Conservation (phyloP, 2,113 vertebrate species). For the Neotoma lepida region DNA sequence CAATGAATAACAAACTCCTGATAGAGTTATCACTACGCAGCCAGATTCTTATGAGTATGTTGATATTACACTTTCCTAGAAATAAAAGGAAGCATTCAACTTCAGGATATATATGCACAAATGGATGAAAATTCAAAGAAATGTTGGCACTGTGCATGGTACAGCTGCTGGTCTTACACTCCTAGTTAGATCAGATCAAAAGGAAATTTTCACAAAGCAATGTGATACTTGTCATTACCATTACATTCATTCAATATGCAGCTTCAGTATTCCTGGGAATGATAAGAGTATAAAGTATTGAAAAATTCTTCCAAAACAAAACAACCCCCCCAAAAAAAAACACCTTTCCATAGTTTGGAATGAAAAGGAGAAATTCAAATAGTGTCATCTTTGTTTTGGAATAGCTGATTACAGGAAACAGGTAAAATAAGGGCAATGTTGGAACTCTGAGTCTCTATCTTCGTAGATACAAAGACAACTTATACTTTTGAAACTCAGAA, state of each 20-base stretch:
- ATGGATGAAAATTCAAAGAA: background rate
- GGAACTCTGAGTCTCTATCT: background rate
- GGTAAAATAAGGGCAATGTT: constrained; percentile 3
- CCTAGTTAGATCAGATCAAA: background rate
- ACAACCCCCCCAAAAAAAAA: too few relatives aligned
- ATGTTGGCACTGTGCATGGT: background rate
- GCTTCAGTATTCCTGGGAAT: background rate
- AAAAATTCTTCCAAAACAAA: background rate
- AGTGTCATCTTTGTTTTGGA: constrained; percentile 14
- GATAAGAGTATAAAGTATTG: background rate
- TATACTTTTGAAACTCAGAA: constrained; percentile 28
- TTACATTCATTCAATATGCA: background rate
- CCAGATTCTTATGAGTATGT: background rate
- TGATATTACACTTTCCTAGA: background rate
- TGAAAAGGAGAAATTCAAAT: constrained; percentile 45
- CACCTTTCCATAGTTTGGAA: background rate
- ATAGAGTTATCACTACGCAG: background rate
- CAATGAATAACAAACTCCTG: background rate
- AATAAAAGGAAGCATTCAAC: background rate
- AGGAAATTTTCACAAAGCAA: background rate
- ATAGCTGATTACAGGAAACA: constrained; percentile 20
- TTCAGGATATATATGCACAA: background rate
- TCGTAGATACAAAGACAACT: constrained; percentile 47
- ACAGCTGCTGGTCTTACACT: background rate
- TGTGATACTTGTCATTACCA: background rate